A percentile compares a stretch with the other conserved stretches of the same genome.
Conservation (phyloP, 2,113 vertebrate species). For the Conger conger region DNA sequence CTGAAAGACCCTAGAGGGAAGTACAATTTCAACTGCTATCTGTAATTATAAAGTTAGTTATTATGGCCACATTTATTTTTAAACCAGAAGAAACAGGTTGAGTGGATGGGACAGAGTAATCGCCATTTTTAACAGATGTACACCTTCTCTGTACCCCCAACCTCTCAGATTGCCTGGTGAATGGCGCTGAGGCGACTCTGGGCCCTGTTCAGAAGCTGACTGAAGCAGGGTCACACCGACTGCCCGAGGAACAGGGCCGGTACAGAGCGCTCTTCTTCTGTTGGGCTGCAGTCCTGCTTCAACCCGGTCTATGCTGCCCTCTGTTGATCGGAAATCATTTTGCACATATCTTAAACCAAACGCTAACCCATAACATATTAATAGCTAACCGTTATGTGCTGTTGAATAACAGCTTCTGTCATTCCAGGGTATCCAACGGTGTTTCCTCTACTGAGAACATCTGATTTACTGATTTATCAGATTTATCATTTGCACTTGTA, state of each 20-base stretch:
- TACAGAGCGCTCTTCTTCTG: constrained; percentile 51
- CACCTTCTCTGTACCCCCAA: background rate
- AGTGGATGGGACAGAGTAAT: no score
- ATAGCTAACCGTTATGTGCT: no score
- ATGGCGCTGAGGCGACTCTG: constrained; percentile 71
- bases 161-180: constrained; percentile 84
- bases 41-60: no score
- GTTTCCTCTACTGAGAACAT: no score
- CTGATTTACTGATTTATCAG: no score
- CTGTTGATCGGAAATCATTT: background rate
- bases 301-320: background rate
- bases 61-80: background rate
- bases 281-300: constrained; percentile 26
- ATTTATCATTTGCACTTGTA: no score
- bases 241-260: constrained; percentile 79
- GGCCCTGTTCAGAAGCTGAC: constrained; percentile 74
- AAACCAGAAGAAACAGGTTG: no score
- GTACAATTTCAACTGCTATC: no score
- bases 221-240: constrained; percentile 66
- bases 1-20: no score
- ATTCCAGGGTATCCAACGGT: no score
- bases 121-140: background rate
- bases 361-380: background rate
- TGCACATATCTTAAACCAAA: no score
- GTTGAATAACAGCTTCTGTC: no score